Conservation (phyloP, 2,797 vertebrate species). For the Helarctos malayanus region DNA sequence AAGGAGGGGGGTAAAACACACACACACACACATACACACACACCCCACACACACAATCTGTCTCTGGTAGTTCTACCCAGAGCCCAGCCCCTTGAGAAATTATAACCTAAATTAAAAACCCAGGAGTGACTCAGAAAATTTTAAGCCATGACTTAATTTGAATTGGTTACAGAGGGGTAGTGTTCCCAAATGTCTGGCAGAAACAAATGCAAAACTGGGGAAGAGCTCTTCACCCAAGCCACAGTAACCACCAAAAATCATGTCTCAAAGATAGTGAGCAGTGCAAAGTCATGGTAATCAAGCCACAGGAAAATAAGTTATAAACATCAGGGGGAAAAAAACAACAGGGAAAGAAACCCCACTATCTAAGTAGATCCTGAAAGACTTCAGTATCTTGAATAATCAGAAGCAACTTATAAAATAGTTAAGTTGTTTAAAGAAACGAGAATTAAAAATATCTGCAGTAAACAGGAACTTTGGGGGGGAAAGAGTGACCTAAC, state of each 20-base stretch:
- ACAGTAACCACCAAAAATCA: not conserved
- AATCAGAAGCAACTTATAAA: not conserved
- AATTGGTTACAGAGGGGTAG: not conserved
- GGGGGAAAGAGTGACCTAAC: not conserved
- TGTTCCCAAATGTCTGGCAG: not conserved
- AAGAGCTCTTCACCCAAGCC: not conserved
- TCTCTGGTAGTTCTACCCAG: not conserved
- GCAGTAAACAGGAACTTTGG: not conserved
- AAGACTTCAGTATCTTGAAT: not conserved
- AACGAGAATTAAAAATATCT: constrained; percentile 40
- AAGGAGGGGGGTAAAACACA: not conserved
- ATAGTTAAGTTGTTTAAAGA: not conserved
- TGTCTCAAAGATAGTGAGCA: not conserved
- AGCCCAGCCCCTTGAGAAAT: not conserved
- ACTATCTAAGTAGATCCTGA: not conserved
- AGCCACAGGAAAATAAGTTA: not conserved
- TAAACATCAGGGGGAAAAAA: not conserved
- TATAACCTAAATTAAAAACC: not conserved
- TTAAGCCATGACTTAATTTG: not conserved
- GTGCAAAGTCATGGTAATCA: not conserved
- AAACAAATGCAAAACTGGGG: not conserved
- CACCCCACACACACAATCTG: not conserved
- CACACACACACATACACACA: not conserved
- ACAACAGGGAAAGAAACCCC: not conserved
- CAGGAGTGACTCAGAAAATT: not conserved